Percentiles rank a stretch among this genome's conserved stretches.
Evolutionary conservation across 2,113 vertebrate genomes (phyloP).

Genomic region (Aythya baeri): DNA sequence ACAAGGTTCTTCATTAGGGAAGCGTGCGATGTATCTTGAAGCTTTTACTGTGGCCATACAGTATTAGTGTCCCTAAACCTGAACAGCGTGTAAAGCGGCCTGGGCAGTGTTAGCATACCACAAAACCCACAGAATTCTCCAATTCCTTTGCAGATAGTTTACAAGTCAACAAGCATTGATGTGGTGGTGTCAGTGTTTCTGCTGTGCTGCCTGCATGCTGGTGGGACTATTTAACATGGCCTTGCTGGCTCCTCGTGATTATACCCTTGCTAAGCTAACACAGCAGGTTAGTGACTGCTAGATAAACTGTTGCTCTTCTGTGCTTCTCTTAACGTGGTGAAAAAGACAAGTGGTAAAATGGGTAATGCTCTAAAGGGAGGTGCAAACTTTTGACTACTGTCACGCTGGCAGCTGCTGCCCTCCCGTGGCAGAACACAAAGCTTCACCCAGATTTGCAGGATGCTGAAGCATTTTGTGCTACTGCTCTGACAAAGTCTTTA

Average conservation of each 20-base stretch:
- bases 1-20: accelerated
- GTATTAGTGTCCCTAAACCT: neutral
- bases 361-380: accelerated
- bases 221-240: accelerated
- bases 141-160: neutral
- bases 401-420: conserved; percentile 7
- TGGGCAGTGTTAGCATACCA: neutral
- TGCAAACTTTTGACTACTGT: accelerated
- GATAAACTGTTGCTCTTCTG: neutral
- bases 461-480: accelerated
- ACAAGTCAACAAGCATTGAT: accelerated
- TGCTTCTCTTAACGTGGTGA: accelerated
- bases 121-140: accelerated
- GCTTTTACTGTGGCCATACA: neutral
- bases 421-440: neutral
- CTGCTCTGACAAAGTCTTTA: no score
- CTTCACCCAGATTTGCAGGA: neutral
- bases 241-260: neutral
- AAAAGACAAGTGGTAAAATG: neutral
- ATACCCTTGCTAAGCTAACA: neutral
- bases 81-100: accelerated
- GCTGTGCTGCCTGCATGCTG: accelerated
- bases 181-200: accelerated
- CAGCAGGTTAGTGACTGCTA: accelerated
- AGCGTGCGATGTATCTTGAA: accelerated